Base-by-base conservation (phyloP, 2,888 invertebrate species). In the Sarcophaga carnaria region DNA sequence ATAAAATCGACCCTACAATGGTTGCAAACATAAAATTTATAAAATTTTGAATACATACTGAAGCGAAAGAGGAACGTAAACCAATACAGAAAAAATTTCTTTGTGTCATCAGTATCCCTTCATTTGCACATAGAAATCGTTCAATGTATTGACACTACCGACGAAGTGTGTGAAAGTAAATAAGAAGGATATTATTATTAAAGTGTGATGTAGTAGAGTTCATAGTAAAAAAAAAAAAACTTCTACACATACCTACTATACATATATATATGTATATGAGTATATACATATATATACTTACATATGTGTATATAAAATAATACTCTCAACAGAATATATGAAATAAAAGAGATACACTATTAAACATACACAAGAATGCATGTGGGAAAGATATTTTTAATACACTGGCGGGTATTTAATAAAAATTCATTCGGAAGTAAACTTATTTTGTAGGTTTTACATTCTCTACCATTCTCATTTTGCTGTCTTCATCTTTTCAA, bases 391-490 rank as follows among this genome's bases (percentile, higher is more conserved):
- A 17, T 37, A 8, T 45, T 45, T 66, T 76, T 74, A 79, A 79
- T 82, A 79, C 74, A 78, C 79, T 64, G 20, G 63, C 75, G 81
- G 66, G 82, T 80, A 82, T 86, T 82, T 86, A 86, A 62, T 66
- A 63, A 79, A 66, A 75, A 75, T 66, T 79, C 62, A 79, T 75
- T 70, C 82, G 66, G 76, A 79, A 86, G 67, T 60, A 76, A 83
- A 76, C 74, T 76, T 25, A 75, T 86, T 67, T 76, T 78, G 67
- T 54, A 54, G 17, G 54, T 54, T 17, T 54, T 54, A 54, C 14
- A 14, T 4, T 54, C 4, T 17, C 17, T 54, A 4, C 4, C 17
- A 14, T 47, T 22, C 14, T 62, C 20, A 54, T 78, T 47, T n/a
- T 10, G 49, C 47, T 22, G 10, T 27, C 14, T 74, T 20, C 27